Evolutionary conservation across 2,888 invertebrate species (phyloP).

Genomic region (Brachyptera risi): DNA sequence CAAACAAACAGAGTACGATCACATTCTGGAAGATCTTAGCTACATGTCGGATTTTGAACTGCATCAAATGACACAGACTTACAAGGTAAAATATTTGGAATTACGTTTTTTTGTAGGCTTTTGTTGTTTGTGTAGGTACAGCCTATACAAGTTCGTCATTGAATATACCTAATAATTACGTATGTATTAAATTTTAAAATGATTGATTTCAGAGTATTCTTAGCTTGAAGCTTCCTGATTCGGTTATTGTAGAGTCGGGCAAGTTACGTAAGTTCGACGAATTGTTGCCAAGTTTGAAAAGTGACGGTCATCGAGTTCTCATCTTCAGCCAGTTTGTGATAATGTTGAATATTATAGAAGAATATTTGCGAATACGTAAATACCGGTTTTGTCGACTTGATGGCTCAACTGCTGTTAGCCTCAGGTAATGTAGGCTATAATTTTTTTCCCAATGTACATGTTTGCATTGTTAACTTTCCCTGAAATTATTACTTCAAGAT

Average conservation of each 20-base stretch:
- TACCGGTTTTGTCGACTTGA: constrained; percentile 80
- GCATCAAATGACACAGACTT: constrained; percentile 66
- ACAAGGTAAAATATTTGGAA: constrained; percentile 52
- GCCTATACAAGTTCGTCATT: too few species aligned
- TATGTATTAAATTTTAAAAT: too few species aligned
- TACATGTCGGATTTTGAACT: constrained; percentile 92
- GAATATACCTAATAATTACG: too few species aligned
- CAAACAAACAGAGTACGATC: constrained; percentile 71
- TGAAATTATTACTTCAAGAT: too few species aligned
- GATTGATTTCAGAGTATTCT: too few species aligned
- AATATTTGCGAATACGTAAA: constrained; percentile 70
- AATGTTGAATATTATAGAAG: constrained; percentile 89
- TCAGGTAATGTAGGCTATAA: constrained; percentile 53
- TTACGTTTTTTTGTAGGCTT: background rate
- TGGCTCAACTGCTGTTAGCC: constrained; percentile 81
- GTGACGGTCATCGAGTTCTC: constrained; percentile 74
- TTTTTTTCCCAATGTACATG: too few species aligned
- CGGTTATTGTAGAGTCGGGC: constrained; percentile 75
- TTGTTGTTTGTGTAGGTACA: constrained; percentile 11
- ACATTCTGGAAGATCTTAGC: constrained; percentile 81
- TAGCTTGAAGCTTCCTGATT: constrained; percentile 58
- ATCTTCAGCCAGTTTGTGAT: constrained; percentile 97
- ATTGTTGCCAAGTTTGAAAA: constrained; percentile 68
- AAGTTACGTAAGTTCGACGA: constrained; percentile 80
- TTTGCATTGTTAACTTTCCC: too few species aligned